Conservation (phyloP, 2,888 invertebrate species). For the Maniola hyperantus region DNA sequence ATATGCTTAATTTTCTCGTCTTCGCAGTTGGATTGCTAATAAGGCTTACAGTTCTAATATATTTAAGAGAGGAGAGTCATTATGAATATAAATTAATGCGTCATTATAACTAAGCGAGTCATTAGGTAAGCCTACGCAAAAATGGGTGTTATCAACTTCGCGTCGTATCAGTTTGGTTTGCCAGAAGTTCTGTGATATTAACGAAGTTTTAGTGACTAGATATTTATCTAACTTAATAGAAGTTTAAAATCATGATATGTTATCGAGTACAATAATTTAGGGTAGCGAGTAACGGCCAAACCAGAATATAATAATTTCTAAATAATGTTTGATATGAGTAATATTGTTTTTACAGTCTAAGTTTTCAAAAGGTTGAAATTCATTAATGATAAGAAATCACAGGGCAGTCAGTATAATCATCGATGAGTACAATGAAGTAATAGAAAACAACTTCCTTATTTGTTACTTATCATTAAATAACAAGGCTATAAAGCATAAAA, state of each 20-base stretch:
- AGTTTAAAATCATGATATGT: neutral
- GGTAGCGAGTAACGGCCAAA: no score
- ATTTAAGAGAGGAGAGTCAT: neutral
- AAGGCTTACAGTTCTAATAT: neutral
- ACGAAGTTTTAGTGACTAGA: neutral
- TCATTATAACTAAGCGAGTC: neutral
- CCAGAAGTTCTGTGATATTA: neutral
- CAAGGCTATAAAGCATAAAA: neutral
- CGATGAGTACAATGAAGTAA: no score
- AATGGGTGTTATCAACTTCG: neutral
- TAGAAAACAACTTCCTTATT: neutral
- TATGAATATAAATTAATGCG: neutral
- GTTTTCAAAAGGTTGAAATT: no score
- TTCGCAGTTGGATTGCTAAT: neutral
- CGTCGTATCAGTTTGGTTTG: neutral
- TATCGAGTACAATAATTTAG: no score
- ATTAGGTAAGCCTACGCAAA: conserved; percentile 1
- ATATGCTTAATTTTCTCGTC: neutral
- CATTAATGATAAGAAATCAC: no score
- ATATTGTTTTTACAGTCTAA: no score
- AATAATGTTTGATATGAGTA: no score
- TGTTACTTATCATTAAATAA: conserved; percentile 8
- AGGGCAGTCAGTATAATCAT: no score
- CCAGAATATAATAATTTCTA: no score
- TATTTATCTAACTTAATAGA: neutral